Evolutionary conservation across 2,888 invertebrate species (phyloP), one percentile per base, ranked within the genome.

Genomic region (Cancer borealis): DNA sequence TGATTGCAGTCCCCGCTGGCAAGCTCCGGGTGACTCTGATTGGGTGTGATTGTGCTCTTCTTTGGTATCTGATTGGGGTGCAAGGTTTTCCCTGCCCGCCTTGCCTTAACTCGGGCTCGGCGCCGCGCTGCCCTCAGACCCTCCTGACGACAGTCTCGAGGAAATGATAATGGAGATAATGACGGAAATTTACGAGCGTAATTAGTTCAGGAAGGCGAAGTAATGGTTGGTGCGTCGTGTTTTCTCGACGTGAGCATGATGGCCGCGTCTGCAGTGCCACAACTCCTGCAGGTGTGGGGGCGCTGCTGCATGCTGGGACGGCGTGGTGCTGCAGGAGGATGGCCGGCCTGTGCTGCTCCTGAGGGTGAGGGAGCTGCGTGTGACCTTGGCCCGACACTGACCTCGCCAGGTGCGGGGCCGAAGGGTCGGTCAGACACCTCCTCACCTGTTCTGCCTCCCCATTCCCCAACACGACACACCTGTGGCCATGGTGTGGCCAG

Each of bases 1-100:
- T 84, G 84, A 84, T 84, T 39, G 84, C 84, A 30, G 84, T 73
- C 73, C 84, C 84, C 39, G 73, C 73, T 17, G 84, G 39, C 84
- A 84, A n/a, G 84, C 84, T 84, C 84, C 84, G 84, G 84, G 39
- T 84, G 84, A 14, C 84, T 79, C 26, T 84, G 84, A 84, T 84
- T 84, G 84, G 39, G 14, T 39, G 84, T 5, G 84, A 84, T 84
- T 84, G 84, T 84, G 39, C 39, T 3, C 17, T 84, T 39, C 14
- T 79, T 14, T 21, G 84, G 10, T 17, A 14, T 39, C 30, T 39
- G 84, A 39, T 39, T 39, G 84, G 66, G 54, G 73, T 26, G 73
- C 17, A 8, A 39, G 39, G 84, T n/a, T 12, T 39, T 39, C 73
- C 73, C 6, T 39, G 84, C 14, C 84, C 39, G 39, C 14, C 39